phyloP scores from a whole-genome alignment of 2,797 vertebrate genomes.

The Coendou prehensilis region DNA sequence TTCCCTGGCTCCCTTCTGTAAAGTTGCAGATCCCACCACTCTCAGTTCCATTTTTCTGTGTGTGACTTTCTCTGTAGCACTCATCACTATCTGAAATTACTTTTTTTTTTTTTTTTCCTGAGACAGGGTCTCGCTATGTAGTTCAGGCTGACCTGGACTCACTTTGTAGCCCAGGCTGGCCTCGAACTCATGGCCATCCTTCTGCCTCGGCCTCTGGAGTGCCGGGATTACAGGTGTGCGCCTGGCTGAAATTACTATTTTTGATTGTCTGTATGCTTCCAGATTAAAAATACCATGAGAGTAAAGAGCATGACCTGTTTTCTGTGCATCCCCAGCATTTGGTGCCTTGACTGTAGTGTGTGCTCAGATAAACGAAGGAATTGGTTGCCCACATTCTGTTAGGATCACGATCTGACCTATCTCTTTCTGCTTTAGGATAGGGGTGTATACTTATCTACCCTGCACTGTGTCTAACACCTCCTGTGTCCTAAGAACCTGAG shows the following conservation, averaged over 20 bases:
- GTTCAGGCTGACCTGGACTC: not conserved
- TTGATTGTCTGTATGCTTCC: not conserved
- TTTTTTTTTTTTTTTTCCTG: not conserved
- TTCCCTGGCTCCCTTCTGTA: not conserved
- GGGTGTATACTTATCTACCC: not conserved
- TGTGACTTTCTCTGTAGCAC: not conserved
- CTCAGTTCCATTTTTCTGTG: not conserved
- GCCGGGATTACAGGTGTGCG: not conserved
- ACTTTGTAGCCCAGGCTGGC: not conserved
- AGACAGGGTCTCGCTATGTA: not conserved
- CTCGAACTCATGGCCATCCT: not conserved
- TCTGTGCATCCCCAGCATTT: not conserved
- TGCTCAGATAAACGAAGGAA: not conserved
- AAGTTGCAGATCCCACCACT: not conserved
- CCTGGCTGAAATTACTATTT: not conserved
- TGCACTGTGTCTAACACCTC: not conserved
- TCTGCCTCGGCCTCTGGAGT: not conserved
- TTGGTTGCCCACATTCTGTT: not conserved
- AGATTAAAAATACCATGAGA: not conserved
- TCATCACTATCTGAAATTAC: not conserved
- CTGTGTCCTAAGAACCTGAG: not conserved
- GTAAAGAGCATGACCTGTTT: not conserved
- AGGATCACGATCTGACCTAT: not conserved
- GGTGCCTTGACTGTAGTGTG: fast-evolving
- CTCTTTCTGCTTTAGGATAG: not conserved